Conservation (phyloP, 2,797 vertebrate genomes). For the Loriculus beryllinus region DNA sequence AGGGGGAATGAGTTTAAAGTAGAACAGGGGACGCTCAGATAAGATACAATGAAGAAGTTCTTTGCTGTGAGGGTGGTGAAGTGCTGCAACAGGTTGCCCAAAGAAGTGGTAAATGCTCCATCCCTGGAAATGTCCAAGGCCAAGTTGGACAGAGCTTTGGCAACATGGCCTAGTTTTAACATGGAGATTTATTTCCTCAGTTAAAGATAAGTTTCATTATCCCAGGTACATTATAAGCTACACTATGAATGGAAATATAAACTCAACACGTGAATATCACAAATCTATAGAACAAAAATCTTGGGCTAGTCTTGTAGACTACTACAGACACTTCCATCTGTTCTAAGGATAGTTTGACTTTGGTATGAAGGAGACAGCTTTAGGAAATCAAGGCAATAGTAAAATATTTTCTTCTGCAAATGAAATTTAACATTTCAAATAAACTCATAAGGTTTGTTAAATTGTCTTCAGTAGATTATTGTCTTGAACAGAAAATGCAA, state of each 20-base stretch:
- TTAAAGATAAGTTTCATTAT: conserved; percentile 35
- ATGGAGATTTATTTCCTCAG: conserved; percentile 13
- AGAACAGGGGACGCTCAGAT: background rate
- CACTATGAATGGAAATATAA: background rate
- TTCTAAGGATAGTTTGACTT: background rate
- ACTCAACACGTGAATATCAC: background rate
- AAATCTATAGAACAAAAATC: background rate
- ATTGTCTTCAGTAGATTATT: background rate
- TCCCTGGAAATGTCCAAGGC: background rate
- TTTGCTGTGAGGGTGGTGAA: background rate
- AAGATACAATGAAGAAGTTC: background rate
- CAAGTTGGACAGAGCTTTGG: background rate
- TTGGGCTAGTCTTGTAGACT: background rate
- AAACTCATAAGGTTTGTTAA: background rate
- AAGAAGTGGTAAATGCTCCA: background rate
- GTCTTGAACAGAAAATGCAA: background rate
- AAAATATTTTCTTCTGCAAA: background rate
- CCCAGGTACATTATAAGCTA: conserved; percentile 7
- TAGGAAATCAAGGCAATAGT: background rate
- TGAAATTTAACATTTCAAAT: background rate
- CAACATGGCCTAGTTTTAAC: background rate
- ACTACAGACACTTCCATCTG: background rate
- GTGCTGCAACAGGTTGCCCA: background rate
- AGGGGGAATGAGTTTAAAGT: background rate
- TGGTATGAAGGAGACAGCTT: background rate